phyloP scores from a whole-genome alignment of 2,113 vertebrate species.

The Martes martes region DNA sequence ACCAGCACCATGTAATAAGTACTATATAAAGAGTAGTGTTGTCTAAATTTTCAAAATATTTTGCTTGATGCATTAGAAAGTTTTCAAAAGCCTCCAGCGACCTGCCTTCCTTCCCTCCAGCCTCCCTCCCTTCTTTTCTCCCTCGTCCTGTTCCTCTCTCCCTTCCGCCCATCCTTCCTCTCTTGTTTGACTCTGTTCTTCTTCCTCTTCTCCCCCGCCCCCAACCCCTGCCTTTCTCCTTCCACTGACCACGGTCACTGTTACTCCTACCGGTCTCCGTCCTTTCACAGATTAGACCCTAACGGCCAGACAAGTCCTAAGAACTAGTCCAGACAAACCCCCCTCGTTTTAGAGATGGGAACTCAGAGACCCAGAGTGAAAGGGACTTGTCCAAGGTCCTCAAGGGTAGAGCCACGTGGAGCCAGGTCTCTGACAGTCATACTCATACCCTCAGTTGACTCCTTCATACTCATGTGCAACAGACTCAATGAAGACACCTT shows the following conservation, averaged over 20 bases:
- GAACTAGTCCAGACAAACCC: not conserved
- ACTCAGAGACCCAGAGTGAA: not conserved
- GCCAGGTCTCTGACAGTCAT: not conserved
- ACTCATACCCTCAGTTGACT: rapidly evolving
- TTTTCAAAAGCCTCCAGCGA: slow-evolving; percentile 56
- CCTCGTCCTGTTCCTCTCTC: not conserved
- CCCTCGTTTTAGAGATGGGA: not conserved
- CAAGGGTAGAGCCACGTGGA: not conserved
- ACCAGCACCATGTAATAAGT: slow-evolving; percentile 77
- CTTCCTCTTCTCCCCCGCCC: too few relatives aligned
- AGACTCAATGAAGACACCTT: not conserved
- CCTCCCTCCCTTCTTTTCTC: too few relatives aligned
- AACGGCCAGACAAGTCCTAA: not conserved
- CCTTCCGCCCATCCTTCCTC: not conserved
- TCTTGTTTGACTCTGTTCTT: not conserved
- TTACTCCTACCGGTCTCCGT: not conserved
- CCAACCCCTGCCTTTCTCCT: not conserved
- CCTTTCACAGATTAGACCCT: not conserved
- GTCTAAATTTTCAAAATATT: slow-evolving; percentile 75
- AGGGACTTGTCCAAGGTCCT: not conserved
- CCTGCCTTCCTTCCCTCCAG: too few relatives aligned
- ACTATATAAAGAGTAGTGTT: slow-evolving; percentile 76
- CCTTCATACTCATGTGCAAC: rapidly evolving
- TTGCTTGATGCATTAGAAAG: slow-evolving; percentile 70
- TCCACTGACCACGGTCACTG: not conserved